Evolutionary conservation across 2,113 vertebrate genomes (phyloP).

Genomic region (Phrynosoma platyrhinos): DNA sequence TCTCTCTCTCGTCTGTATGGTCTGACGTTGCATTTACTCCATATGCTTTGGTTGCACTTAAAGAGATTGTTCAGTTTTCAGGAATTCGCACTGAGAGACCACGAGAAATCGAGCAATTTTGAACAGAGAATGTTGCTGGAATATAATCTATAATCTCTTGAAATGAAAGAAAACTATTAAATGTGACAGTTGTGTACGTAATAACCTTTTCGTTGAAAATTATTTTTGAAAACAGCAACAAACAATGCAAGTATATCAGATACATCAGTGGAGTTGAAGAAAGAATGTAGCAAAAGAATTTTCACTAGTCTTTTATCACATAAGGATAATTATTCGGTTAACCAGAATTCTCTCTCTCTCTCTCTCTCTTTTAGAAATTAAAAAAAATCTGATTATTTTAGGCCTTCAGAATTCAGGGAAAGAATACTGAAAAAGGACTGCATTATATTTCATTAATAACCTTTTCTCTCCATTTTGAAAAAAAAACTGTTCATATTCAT

Average conservation of each 20-base stretch:
- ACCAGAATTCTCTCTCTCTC: background rate
- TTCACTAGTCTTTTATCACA: background rate
- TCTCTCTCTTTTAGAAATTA: background rate
- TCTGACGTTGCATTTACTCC: constrained; percentile 2
- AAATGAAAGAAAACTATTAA: constrained; percentile 5
- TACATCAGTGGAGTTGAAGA: background rate
- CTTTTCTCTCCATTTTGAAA: background rate
- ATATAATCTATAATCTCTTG: background rate
- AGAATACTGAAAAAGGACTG: background rate
- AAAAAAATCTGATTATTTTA: background rate
- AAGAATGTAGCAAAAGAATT: background rate
- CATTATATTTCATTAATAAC: background rate
- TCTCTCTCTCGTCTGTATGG: background rate
- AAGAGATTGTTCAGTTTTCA: constrained; percentile 34
- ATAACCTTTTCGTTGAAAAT: constrained; percentile 16
- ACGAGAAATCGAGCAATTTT: background rate
- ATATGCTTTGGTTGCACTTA: background rate
- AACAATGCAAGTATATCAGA: constrained; percentile 16
- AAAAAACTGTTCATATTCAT: background rate
- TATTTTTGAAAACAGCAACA: background rate
- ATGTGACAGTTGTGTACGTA: background rate
- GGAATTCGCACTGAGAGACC: constrained; percentile 22
- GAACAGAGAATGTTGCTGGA: background rate
- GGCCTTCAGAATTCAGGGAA: background rate
- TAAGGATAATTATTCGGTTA: background rate